Percentiles rank a stretch among this genome's conserved stretches.
Evolutionary conservation across 1,140 invertebrate species (phyloP).

Genomic region (Scaptomyza montana): DNA sequence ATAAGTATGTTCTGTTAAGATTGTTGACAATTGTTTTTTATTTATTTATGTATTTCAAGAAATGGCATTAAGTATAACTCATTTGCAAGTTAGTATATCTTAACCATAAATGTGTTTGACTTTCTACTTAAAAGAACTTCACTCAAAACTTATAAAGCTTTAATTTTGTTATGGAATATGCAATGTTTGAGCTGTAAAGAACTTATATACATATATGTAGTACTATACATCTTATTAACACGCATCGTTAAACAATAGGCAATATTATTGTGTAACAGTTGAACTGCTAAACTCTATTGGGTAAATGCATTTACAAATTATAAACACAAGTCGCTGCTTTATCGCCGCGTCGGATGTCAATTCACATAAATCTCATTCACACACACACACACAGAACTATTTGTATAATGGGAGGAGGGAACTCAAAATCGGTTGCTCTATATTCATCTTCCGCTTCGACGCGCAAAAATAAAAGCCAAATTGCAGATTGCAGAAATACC

Average conservation of each 20-base stretch:
- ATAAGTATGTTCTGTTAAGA: too few relatives aligned
- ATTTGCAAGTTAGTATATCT: too few relatives aligned
- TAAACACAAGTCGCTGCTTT: constrained; percentile 4
- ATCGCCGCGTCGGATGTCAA: constrained; percentile 34
- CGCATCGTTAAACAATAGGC: not conserved
- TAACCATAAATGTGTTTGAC: too few relatives aligned
- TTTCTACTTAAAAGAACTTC: too few relatives aligned
- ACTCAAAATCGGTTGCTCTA: constrained; percentile 6
- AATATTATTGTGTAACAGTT: not conserved
- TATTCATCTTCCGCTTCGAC: constrained; percentile 53
- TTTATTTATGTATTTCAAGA: too few relatives aligned
- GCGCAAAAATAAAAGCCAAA: constrained; percentile 58
- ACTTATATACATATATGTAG: too few relatives aligned
- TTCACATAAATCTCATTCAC: constrained; percentile 49
- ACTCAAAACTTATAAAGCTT: too few relatives aligned
- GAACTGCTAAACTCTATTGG: not conserved
- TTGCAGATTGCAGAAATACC: constrained; percentile 24
- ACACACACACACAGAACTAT: constrained; percentile 2
- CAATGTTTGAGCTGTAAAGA: too few relatives aligned
- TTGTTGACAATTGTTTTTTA: not conserved
- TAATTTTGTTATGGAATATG: too few relatives aligned
- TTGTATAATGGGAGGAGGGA: not conserved
- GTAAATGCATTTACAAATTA: constrained; percentile 9
- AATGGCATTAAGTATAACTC: too few relatives aligned
- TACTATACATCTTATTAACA: not conserved